phyloP scores from a whole-genome alignment of 2,113 vertebrate species.

The Corydoras maculifer region DNA sequence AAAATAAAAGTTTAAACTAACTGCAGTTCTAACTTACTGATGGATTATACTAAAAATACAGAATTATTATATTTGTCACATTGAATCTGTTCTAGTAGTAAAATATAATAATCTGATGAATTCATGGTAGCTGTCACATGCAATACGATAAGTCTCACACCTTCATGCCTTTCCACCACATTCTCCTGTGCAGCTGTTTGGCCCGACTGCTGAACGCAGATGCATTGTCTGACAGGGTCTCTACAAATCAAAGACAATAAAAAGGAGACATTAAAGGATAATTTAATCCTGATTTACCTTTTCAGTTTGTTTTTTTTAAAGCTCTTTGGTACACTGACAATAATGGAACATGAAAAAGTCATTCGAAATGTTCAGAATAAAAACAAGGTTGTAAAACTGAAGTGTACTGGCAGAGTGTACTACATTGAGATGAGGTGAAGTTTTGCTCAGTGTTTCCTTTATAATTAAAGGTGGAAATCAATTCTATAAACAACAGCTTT shows the following conservation, averaged over 20 bases:
- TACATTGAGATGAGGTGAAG: not conserved
- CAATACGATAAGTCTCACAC: conserved; percentile 66
- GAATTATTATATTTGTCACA: too few relatives aligned
- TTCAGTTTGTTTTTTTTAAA: not conserved
- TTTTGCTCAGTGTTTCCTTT: not conserved
- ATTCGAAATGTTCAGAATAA: not conserved
- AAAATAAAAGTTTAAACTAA: too few relatives aligned
- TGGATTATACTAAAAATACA: not conserved
- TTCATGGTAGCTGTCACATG: not conserved
- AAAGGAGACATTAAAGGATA: conserved; percentile 2
- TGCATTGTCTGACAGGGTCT: conserved; percentile 95
- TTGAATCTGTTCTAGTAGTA: not conserved
- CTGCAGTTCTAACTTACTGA: not conserved
- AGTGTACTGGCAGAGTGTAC: not conserved
- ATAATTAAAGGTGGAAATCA: too few relatives aligned
- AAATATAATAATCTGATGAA: not conserved
- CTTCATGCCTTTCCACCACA: conserved; percentile 97
- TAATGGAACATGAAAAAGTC: not conserved
- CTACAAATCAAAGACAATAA: conserved; percentile 55
- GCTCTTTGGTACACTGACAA: not conserved
- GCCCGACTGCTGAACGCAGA: conserved; percentile 97
- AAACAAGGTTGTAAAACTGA: not conserved
- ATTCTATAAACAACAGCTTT: not conserved
- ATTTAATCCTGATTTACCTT: not conserved
- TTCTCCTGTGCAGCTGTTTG: conserved; percentile 92